Evolutionary conservation across 2,797 vertebrate species (phyloP), one percentile per base, ranked within the genome.

Genomic region (Diceros bicornis): DNA sequence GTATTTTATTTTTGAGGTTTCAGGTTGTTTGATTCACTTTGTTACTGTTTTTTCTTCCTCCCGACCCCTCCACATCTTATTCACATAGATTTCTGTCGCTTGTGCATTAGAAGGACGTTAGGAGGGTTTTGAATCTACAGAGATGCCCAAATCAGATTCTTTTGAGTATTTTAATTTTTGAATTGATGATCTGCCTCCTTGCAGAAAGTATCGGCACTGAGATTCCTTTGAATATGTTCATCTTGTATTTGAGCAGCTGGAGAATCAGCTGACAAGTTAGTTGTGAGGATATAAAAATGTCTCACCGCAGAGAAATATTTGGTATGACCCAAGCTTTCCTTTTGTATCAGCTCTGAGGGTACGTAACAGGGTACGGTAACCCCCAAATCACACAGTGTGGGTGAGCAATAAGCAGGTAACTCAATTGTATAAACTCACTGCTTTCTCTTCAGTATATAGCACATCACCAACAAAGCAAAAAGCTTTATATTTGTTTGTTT

Each of bases 281-380:
- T 71, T 82, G 50, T 83, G 55, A 96, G 95, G 68, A 87, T 74
- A 68, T n/a, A 88, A 90, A 95, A 92, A 81, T 71, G 72, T 85
- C 14, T 79, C 32, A 59, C 37, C 25, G 52, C 27, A 69, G 68
- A 93, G 62, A 89, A 86, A 89, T 83, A 93, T 62, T 74, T 72
- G 41, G 62, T 61, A 61, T 72, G 66, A 89, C 27, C 74, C 66
- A 86, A 81, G 61, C 57, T 86, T 55, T 97, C 34, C 13, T 62
- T 87, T 86, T 92, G 74, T 79, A 77, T 89, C 50, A 85, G 62
- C 41, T 89, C 14, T 57, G 57, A 87, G 41, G n/a, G 9, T 50
- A 81, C 25, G n/a, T 69, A 41, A 78, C 12, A 77, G 29, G 18
- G 59, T 55, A 78, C 75, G 66, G 50, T 62, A 81, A 88, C 6